These are phyloP conservation scores for Rhaphigaster nebulosa DNA, from an alignment of 2,888 invertebrate genomes.

Conservation along the genomic window DNA sequence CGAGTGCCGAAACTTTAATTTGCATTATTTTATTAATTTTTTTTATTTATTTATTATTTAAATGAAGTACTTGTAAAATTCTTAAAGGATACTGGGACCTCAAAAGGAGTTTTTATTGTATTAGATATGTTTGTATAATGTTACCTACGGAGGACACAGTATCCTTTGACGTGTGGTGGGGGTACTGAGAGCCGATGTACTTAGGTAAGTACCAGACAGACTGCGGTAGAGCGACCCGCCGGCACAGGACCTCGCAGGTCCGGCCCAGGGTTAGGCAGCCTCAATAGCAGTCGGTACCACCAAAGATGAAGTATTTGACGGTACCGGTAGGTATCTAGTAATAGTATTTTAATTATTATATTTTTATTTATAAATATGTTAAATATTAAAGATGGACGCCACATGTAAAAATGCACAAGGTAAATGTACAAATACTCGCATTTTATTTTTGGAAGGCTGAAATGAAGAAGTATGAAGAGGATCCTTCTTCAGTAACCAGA, in stretches of 20 bases:
- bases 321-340: conserved; percentile 59
- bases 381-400: too few species aligned
- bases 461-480: too few species aligned
- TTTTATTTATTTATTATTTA: not conserved
- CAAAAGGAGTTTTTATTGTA: not conserved
- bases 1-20: not conserved
- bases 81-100: conserved; percentile 41
- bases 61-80: not conserved
- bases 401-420: too few species aligned
- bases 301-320: conserved; percentile 62
- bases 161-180: not conserved
- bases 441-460: too few species aligned
- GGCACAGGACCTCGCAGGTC: conserved; percentile 42
- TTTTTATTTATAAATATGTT: not conserved
- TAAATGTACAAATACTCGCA: too few species aligned
- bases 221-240: not conserved
- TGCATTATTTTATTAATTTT: not conserved
- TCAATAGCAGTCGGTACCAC: conserved; percentile 47
- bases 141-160: conserved; percentile 10
- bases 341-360: not conserved
- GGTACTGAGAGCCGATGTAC: conserved; percentile 39
- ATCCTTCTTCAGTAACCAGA: too few species aligned
- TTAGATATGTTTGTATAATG: not conserved
- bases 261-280: conserved; percentile 45
- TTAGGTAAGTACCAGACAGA: conserved; percentile 50